Evolutionary conservation across 2,797 vertebrate genomes (phyloP), one percentile per base, ranked within the genome.

Genomic region (Sebastes hubbsi): DNA sequence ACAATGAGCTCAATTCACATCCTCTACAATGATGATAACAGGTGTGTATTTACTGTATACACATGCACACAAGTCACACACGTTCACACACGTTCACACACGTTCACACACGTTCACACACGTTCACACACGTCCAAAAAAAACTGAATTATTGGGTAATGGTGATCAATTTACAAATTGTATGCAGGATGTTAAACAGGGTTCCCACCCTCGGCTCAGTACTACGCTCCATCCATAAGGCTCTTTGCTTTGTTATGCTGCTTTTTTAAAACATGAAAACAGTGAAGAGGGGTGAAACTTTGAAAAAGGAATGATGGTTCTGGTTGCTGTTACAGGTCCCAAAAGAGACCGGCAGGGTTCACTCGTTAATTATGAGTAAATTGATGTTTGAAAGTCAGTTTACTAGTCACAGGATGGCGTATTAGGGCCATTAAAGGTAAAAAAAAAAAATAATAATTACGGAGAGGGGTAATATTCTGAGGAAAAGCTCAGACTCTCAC

Each of bases 181-280:
- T 80, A 91, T 85, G 88, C 81, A 89, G 82, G 87, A 93, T 85
- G 89, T 88, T 84, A 89, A 87, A 82, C 91, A 91, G 91, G 93
- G 91, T 94, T 93, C 91, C 93, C 92, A 94, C 86, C 34, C 79
- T 36, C 60, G 22, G 36, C 46, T 83, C 55, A 24, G 25, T 16
- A 3, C 32, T 13, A 8, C 14, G 5, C 2, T 42, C 20, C 55
- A 14, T 27, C 30, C 25, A 2, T 14, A 1, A 55, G 24, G 5
- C 20, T 55, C 38, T 56, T 42, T 74, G 18, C 5, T 5, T 36
- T 42, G 1, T 66, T 70, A 2, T 27, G 25, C 42, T 62, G 70
- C 29, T 65, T 70, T 70, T 20, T 16, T 62, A 42, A 52, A 78
- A 60, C n/a, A 20, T 55, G 30, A 63, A 54, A 55, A 80, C 67